Evolutionary conservation across 2,888 invertebrate genomes (phyloP).

Genomic region (Apoderus coryli): DNA sequence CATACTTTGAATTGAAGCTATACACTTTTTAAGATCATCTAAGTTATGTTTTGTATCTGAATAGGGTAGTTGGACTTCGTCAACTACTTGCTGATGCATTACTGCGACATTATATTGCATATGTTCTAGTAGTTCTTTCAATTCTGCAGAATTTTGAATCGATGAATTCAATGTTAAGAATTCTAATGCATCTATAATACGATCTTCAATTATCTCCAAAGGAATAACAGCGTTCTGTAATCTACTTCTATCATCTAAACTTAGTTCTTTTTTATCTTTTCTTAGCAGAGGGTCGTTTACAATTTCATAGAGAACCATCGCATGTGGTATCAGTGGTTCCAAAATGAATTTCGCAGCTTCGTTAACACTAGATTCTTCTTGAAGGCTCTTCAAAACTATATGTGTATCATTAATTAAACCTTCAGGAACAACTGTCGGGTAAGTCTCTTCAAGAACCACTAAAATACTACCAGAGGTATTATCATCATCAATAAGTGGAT

Average conservation of each 20-base stretch:
- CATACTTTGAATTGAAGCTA: slow-evolving; percentile 24
- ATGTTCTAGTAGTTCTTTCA: slow-evolving; percentile 22
- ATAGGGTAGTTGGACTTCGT: slow-evolving; percentile 21
- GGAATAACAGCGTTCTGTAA: slow-evolving; percentile 36
- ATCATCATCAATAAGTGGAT: slow-evolving; percentile 17
- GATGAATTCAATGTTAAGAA: slow-evolving; percentile 16
- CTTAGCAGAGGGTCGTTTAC: slow-evolving; percentile 33
- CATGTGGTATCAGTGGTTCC: slow-evolving; percentile 25
- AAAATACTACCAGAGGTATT: slow-evolving; percentile 16
- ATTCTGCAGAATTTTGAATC: slow-evolving; percentile 15
- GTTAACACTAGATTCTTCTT: slow-evolving; percentile 15
- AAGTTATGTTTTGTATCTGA: slow-evolving; percentile 18
- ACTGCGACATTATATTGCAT: slow-evolving; percentile 26
- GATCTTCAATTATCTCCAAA: slow-evolving; percentile 37
- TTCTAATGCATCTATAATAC: slow-evolving; percentile 38
- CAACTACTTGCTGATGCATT: slow-evolving; percentile 26
- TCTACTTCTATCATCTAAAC: slow-evolving; percentile 27
- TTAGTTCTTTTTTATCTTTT: slow-evolving; percentile 35
- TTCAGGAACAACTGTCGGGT: slow-evolving; percentile 20
- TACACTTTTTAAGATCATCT: slow-evolving; percentile 25
- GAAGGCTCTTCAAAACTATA: slow-evolving; percentile 16
- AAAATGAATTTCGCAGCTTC: slow-evolving; percentile 15
- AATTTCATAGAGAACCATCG: slow-evolving; percentile 33
- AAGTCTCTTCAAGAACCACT: slow-evolving; percentile 23
- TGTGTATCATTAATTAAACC: slow-evolving; percentile 23